Evolutionary conservation across 1,140 invertebrate genomes (phyloP).

Genomic region (Camponotus vicinus): DNA sequence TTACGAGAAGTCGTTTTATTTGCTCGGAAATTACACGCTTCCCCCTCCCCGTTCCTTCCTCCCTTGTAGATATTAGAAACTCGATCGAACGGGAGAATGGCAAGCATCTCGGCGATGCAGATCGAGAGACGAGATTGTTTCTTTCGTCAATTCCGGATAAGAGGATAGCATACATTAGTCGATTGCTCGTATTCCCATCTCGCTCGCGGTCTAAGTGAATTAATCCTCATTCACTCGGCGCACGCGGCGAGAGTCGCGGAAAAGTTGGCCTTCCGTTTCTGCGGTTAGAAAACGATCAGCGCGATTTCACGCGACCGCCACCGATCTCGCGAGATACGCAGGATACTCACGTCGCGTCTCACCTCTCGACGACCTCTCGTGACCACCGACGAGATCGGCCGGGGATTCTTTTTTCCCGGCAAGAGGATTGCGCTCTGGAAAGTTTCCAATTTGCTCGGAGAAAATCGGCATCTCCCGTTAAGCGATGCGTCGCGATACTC

Average conservation of each 20-base stretch:
- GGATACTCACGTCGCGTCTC: constrained; percentile 2
- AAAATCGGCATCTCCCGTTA: constrained; percentile 48
- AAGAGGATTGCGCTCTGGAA: background rate
- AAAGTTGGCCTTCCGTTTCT: constrained; percentile 56
- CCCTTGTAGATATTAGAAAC: background rate
- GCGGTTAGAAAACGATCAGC: constrained; percentile 54
- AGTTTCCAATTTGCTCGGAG: constrained; percentile 24
- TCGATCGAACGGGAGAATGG: background rate
- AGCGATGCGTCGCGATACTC: constrained; percentile 14
- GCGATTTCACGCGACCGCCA: constrained; percentile 29
- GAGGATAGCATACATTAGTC: too few relatives aligned
- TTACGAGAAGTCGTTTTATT: constrained; percentile 2
- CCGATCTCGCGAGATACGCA: too few relatives aligned
- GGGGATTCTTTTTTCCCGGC: constrained; percentile 2
- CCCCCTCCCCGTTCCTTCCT: too few relatives aligned
- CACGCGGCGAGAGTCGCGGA: constrained; percentile 48
- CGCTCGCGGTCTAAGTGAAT: constrained; percentile 10
- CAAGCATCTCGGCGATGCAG: background rate
- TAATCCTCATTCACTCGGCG: background rate
- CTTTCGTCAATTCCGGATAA: background rate
- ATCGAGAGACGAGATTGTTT: background rate
- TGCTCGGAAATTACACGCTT: constrained; percentile 10
- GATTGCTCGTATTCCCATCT: constrained; percentile 14
- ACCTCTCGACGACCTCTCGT: constrained; percentile 37
- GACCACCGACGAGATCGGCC: background rate